phyloP scores from a whole-genome alignment of 37 sponge, comb jelly and placozoan species.

The Dysidea cf. avara region DNA sequence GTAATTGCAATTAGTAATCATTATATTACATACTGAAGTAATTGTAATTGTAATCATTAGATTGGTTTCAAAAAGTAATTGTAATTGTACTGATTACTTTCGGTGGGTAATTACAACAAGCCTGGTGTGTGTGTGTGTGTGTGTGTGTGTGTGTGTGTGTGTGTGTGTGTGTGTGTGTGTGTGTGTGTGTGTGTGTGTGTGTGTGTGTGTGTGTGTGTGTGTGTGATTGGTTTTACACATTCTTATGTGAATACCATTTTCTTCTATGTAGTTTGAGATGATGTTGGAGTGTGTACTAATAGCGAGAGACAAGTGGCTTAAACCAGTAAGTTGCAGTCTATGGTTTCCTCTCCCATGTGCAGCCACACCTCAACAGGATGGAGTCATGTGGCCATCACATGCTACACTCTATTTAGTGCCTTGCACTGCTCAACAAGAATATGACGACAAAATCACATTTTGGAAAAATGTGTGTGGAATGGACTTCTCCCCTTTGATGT shows the following conservation, averaged over 20 bases:
- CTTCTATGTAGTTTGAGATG: slow-evolving; percentile 57
- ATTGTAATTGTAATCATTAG: too few species aligned
- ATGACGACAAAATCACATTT: slow-evolving; percentile 31
- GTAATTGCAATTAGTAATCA: too few species aligned
- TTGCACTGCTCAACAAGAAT: slow-evolving; percentile 41
- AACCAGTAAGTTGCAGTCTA: slow-evolving; percentile 33
- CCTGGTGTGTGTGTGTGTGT: too few species aligned
- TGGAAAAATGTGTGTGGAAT: slow-evolving; percentile 63
- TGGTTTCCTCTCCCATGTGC: not conserved
- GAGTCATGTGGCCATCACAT: slow-evolving; percentile 73
- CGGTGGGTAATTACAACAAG: too few species aligned
- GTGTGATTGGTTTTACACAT: not conserved
- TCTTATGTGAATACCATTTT: not conserved
- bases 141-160: too few species aligned
- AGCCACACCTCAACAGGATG: slow-evolving; percentile 45
- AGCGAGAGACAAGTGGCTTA: slow-evolving; percentile 56
- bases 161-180: not conserved
- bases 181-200: not conserved
- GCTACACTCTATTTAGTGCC: slow-evolving; percentile 60
- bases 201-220: slow-evolving; percentile 2
- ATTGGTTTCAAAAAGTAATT: too few species aligned
- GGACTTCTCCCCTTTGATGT: slow-evolving; percentile 66
- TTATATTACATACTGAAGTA: too few species aligned
- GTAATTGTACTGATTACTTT: too few species aligned
- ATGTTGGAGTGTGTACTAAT: slow-evolving; percentile 64